A percentile compares a stretch with the other conserved stretches of the same genome.
phyloP scores from a whole-genome alignment of 2,797 vertebrate species.

The Sebastes elongatus region DNA sequence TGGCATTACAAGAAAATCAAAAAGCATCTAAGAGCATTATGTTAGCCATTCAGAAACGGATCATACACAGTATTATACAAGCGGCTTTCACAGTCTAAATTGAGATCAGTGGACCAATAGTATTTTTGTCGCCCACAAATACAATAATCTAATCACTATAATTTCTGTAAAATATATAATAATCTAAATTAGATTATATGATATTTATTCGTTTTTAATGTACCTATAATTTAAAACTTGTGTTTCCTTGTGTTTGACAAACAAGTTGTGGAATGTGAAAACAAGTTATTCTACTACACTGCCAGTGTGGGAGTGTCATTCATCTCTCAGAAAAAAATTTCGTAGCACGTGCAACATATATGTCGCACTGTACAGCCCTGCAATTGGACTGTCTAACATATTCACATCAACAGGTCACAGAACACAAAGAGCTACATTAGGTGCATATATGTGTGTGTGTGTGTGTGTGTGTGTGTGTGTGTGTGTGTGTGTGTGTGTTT shows the following conservation, averaged over 20 bases:
- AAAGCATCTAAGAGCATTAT: too few relatives aligned
- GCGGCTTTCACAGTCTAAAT: not conserved
- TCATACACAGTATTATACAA: too few relatives aligned
- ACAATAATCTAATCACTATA: not conserved
- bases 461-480: too few relatives aligned
- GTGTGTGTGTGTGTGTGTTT: not conserved
- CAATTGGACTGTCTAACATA: not conserved
- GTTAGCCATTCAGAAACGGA: too few relatives aligned
- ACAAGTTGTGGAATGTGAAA: too few relatives aligned
- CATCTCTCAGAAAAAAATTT: too few relatives aligned
- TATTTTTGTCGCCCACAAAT: not conserved
- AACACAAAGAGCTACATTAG: not conserved
- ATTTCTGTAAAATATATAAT: not conserved
- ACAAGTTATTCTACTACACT: too few relatives aligned
- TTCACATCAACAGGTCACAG: not conserved
- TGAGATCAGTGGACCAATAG: not conserved
- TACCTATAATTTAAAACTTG: not conserved
- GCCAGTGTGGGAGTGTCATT: too few relatives aligned
- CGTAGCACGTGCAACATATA: too few relatives aligned
- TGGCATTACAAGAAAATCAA: not conserved
- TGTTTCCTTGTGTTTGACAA: not conserved
- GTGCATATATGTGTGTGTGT: too few relatives aligned
- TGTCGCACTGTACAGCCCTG: too few relatives aligned
- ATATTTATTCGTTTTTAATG: not conserved
- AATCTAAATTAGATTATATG: not conserved